A percentile compares a stretch with the other conserved stretches of the same genome.
phyloP scores from a whole-genome alignment of 2,113 vertebrate genomes.

The Struthio camelus region DNA sequence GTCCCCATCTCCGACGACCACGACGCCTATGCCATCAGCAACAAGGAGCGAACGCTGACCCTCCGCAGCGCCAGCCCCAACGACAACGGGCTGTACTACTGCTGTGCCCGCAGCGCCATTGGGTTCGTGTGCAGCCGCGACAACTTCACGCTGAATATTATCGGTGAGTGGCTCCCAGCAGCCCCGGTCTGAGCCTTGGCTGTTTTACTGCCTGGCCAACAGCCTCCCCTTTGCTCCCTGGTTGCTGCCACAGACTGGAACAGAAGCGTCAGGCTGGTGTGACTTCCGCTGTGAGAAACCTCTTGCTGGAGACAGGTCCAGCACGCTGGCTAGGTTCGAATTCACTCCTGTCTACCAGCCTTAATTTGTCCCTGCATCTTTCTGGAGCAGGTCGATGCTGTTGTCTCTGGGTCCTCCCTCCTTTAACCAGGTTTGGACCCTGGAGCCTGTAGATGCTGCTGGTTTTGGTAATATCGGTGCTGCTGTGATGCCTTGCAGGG shows the following conservation, averaged over 20 bases:
- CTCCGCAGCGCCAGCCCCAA: conserved; percentile 82
- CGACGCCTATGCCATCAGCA: conserved; percentile 84
- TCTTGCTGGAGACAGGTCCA: neutral
- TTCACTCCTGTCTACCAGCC: neutral
- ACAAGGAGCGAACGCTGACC: conserved; percentile 89
- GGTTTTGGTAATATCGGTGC: neutral
- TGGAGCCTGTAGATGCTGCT: neutral
- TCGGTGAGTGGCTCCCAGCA: conserved; percentile 75
- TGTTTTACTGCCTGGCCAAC: neutral
- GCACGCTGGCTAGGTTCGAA: neutral
- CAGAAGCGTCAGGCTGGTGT: neutral
- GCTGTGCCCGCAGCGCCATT: conserved; percentile 89
- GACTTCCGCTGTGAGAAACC: neutral
- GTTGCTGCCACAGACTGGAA: neutral
- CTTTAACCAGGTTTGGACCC: neutral
- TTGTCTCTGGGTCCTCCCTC: neutral
- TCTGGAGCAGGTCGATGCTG: neutral
- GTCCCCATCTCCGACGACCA: conserved; percentile 73
- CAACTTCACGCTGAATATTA: conserved; percentile 91
- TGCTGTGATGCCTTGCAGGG: fast-evolving
- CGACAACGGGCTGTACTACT: conserved; percentile 89
- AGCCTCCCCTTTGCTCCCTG: neutral
- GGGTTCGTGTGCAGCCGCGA: conserved; percentile 87
- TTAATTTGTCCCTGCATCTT: neutral
- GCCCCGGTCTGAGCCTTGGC: neutral